Evolutionary conservation across 1,140 invertebrate species (phyloP).

Genomic region (Drosophila simulans): DNA sequence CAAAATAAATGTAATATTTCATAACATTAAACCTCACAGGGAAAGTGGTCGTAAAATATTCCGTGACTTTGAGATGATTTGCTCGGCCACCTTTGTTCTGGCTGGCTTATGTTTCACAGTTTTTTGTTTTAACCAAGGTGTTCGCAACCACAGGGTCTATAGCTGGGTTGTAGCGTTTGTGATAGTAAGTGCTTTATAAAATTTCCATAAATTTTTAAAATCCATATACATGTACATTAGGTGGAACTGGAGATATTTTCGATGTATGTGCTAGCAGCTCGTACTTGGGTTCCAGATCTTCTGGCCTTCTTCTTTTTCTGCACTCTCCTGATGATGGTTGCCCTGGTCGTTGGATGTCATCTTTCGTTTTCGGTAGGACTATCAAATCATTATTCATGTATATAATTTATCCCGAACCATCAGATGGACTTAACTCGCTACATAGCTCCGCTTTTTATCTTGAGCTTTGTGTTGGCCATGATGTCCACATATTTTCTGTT

Average conservation of each 20-base stretch:
- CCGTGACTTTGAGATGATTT: background rate
- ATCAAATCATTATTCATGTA: too few species aligned
- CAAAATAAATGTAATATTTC: background rate
- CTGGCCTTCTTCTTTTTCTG: constrained; percentile 19
- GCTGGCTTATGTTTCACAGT: constrained; percentile 26
- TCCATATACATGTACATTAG: constrained; percentile 4
- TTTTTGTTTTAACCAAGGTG: constrained; percentile 9
- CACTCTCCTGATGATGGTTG: background rate
- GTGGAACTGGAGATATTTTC: constrained; percentile 49
- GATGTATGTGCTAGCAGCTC: constrained; percentile 17
- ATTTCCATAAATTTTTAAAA: background rate
- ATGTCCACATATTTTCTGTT: constrained; percentile 41
- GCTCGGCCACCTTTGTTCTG: constrained; percentile 10
- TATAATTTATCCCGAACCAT: background rate
- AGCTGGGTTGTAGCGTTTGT: background rate
- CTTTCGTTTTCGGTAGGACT: constrained; percentile 30
- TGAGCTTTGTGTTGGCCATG: constrained; percentile 42
- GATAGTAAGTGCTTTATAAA: constrained; percentile 39
- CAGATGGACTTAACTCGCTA: constrained; percentile 60
- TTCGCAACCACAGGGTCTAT: constrained; percentile 1
- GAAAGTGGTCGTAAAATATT: background rate
- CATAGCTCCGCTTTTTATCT: constrained; percentile 53
- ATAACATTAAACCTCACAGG: background rate
- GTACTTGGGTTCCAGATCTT: constrained; percentile 14
- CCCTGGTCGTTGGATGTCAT: constrained; percentile 14